phyloP scores from a whole-genome alignment of 2,888 invertebrate species.

The Drosophila colorata region DNA sequence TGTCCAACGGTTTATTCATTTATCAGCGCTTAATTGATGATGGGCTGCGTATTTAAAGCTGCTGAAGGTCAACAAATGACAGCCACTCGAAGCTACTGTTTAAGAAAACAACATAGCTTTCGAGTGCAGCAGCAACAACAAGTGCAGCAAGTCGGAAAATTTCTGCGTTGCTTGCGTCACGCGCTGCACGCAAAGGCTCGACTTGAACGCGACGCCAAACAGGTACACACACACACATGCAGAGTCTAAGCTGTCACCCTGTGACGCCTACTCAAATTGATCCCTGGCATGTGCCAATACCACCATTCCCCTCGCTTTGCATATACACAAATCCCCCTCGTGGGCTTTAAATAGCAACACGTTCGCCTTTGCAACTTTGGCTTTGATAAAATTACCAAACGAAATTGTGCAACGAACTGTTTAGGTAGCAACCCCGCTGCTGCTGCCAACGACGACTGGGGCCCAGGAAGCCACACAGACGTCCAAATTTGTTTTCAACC shows the following conservation, averaged over 20 bases:
- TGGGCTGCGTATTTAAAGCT: conserved; percentile 43
- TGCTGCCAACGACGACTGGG: not conserved
- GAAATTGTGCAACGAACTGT: conserved; percentile 54
- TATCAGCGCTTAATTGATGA: conserved; percentile 59
- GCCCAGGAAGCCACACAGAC: conserved; percentile 56
- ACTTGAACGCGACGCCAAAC: conserved; percentile 24
- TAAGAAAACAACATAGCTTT: conserved; percentile 22
- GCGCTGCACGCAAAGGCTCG: conserved; percentile 12
- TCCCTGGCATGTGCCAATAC: conserved; percentile 19
- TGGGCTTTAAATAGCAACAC: conserved; percentile 39
- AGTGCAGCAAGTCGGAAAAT: conserved; percentile 16
- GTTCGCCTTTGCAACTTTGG: conserved; percentile 38
- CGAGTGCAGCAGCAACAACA: conserved; percentile 21
- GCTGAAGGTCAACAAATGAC: conserved; percentile 69
- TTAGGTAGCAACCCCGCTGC: conserved; percentile 50
- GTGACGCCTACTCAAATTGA: conserved; percentile 7
- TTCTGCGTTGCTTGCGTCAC: conserved; percentile 37
- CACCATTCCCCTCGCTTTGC: conserved; percentile 1
- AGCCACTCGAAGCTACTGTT: conserved; percentile 43
- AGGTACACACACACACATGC: conserved; percentile 17
- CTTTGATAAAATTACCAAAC: conserved; percentile 59
- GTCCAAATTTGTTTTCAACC: conserved; percentile 44
- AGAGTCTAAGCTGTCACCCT: conserved; percentile 12
- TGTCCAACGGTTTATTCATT: conserved; percentile 48
- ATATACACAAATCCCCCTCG: conserved; percentile 26